These are phyloP conservation scores for Amphipyra tragopoginis DNA, from an alignment of 2,888 invertebrate species.

Conservation along the genomic window DNA sequence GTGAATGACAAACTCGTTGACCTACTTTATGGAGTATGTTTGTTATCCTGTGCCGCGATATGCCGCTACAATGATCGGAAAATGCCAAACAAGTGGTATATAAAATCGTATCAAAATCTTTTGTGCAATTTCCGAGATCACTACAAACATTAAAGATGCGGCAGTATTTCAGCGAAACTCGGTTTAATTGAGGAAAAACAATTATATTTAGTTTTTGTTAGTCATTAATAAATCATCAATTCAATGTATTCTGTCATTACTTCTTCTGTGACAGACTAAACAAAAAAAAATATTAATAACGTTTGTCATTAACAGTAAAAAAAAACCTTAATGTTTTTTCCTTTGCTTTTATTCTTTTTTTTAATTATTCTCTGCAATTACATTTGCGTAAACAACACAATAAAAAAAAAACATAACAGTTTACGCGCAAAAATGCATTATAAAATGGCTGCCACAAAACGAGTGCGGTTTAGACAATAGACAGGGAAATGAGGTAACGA, in stretches of 20 bases:
- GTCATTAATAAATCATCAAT: constrained; percentile 2
- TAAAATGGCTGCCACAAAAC: constrained; percentile 32
- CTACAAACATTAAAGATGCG: background rate
- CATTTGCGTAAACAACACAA: background rate
- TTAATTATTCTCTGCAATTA: background rate
- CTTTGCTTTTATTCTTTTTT: background rate
- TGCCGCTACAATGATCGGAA: too few relatives aligned
- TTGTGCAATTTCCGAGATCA: too few relatives aligned
- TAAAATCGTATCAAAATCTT: too few relatives aligned
- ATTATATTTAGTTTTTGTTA: background rate
- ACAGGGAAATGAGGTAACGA: constrained; percentile 52
- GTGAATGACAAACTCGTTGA: too few relatives aligned
- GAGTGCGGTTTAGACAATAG: constrained; percentile 39
- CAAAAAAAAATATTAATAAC: too few relatives aligned
- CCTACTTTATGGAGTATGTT: too few relatives aligned
- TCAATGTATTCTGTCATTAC: background rate
- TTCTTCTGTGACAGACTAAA: background rate
- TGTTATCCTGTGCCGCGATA: too few relatives aligned
- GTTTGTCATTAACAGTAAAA: background rate
- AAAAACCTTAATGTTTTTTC: background rate
- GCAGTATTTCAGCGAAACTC: background rate
- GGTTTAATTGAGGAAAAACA: constrained; percentile 10
- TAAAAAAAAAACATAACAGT: constrained; percentile 18
- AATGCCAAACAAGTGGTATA: too few relatives aligned
- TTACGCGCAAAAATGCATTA: constrained; percentile 22